These are phyloP conservation scores for Oryzias dopingdopingensis DNA, from an alignment of 2,797 vertebrate species.

Conservation along the genomic window DNA sequence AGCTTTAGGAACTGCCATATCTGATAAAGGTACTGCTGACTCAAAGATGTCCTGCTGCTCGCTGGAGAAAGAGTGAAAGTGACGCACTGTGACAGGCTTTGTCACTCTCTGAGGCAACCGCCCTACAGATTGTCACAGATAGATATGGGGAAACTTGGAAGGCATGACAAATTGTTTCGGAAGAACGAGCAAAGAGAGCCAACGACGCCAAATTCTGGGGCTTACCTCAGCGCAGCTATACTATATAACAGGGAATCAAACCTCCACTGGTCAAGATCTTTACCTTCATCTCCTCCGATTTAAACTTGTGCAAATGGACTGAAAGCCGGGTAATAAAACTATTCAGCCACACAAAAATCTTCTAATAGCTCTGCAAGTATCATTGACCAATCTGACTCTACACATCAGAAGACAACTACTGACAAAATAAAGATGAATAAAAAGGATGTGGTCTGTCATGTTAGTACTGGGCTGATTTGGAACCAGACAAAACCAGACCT, in stretches of 20 bases:
- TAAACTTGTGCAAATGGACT: not conserved
- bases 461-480: too few species aligned
- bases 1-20: conserved; percentile 72
- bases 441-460: not conserved
- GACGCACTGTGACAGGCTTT: conserved; percentile 74
- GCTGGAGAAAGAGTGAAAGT: conserved; percentile 63
- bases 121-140: conserved; percentile 71
- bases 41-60: conserved; percentile 64
- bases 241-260: conserved; percentile 7
- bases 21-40: conserved; percentile 71
- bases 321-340: not conserved
- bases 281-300: conserved; percentile 25
- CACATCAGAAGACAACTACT: not conserved
- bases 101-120: conserved; percentile 69
- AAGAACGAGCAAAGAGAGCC: conserved; percentile 47
- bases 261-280: conserved; percentile 34
- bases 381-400: not conserved
- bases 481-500: too few species aligned
- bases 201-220: conserved; percentile 55
- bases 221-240: conserved; percentile 42
- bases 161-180: conserved; percentile 72
- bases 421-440: not conserved
- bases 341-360: not conserved
- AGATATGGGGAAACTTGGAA: conserved; percentile 66
- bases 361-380: not conserved